Percentiles rank a stretch among this genome's conserved stretches.
Evolutionary conservation across 2,797 vertebrate genomes (phyloP).

Genomic region (Notolabrus celidotus): DNA sequence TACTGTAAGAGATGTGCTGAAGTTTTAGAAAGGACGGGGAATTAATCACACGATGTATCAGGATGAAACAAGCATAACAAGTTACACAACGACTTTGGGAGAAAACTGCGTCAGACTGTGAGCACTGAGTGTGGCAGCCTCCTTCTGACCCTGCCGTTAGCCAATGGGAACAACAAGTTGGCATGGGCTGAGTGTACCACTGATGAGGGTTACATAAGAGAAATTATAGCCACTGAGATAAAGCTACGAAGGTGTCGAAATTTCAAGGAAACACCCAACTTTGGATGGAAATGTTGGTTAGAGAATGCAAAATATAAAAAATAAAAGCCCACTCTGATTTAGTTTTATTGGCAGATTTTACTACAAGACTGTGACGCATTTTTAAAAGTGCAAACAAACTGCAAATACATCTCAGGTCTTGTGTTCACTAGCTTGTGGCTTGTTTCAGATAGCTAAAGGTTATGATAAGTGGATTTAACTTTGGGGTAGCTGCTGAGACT

Average conservation of each 20-base stretch:
- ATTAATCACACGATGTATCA: conserved; percentile 12
- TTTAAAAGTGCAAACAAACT: not conserved
- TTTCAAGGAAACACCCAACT: conserved; percentile 3
- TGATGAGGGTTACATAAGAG: conserved; percentile 63
- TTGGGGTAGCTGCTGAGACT: conserved; percentile 17
- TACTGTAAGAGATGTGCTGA: conserved; percentile 19
- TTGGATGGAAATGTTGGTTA: not conserved
- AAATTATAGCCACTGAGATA: conserved; percentile 29
- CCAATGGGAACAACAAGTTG: conserved; percentile 55
- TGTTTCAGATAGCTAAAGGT: conserved; percentile 8
- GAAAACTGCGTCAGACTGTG: conserved; percentile 48
- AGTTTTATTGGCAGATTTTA: not conserved
- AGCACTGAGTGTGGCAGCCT: conserved; percentile 39
- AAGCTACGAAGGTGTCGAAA: conserved; percentile 39
- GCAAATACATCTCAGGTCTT: not conserved
- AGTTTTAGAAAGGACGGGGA: conserved; percentile 10
- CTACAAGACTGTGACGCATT: not conserved
- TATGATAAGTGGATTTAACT: not conserved
- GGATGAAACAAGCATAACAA: conserved; percentile 52
- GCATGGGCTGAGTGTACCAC: conserved; percentile 38
- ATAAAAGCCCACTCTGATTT: not conserved
- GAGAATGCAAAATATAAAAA: conserved; percentile 10
- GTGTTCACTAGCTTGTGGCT: no score
- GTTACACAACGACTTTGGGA: conserved; percentile 67
- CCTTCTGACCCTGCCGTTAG: conserved; percentile 48